phyloP scores from a whole-genome alignment of 2,888 invertebrate species.

The Hydropsyche betteni region DNA sequence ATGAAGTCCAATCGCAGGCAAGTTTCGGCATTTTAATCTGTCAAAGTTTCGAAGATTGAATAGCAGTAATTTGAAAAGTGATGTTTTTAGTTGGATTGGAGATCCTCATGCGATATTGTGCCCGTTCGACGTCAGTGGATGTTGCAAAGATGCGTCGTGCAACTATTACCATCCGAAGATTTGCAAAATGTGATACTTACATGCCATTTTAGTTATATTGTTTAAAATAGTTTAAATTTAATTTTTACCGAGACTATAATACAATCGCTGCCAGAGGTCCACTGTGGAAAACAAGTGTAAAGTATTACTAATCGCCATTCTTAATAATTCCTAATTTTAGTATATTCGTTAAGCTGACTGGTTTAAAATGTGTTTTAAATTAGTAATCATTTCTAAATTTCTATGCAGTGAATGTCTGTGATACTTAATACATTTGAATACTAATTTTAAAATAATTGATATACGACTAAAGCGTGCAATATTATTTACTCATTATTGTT shows the following conservation, averaged over 20 bases:
- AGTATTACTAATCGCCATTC: neutral
- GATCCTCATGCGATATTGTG: slow-evolving; percentile 65
- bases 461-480: too few relatives aligned
- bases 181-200: neutral
- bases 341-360: too few relatives aligned
- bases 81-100: slow-evolving; percentile 62
- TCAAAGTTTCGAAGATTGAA: too few relatives aligned
- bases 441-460: too few relatives aligned
- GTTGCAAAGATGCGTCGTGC: slow-evolving; percentile 65
- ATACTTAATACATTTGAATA: too few relatives aligned
- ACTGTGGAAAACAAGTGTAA: slow-evolving; percentile 3
- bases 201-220: slow-evolving; percentile 21
- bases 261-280: neutral
- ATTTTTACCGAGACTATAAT: neutral
- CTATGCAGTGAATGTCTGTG: too few relatives aligned
- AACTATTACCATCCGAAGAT: slow-evolving; percentile 62
- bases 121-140: slow-evolving; percentile 64
- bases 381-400: too few relatives aligned
- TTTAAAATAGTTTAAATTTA: slow-evolving; percentile 6
- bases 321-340: too few relatives aligned
- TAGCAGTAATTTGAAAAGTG: too few relatives aligned
- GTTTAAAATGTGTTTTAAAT: too few relatives aligned
- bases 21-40: slow-evolving; percentile 21
- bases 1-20: slow-evolving; percentile 43
- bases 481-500: too few relatives aligned